Conservation (phyloP, 2,113 vertebrate species). For the Alligator mississippiensis region DNA sequence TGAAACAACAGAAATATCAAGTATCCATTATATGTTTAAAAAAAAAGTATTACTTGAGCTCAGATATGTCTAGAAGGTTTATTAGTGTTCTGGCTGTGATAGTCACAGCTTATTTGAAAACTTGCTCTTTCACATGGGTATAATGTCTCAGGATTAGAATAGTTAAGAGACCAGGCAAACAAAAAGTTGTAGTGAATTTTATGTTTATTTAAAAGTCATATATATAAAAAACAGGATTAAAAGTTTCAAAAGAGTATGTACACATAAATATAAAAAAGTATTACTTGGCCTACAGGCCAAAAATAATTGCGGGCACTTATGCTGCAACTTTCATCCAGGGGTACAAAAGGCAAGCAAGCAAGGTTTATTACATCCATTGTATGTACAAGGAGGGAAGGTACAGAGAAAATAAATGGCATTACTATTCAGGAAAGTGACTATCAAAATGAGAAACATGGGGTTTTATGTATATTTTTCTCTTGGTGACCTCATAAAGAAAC, state of each 20-base stretch:
- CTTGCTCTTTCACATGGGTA: no score
- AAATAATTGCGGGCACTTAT: neutral
- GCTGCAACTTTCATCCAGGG: neutral
- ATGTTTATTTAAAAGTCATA: neutral
- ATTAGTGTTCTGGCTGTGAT: no score
- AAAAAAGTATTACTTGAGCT: no score
- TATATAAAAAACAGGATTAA: neutral
- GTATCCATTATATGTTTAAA: no score
- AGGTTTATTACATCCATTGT: neutral
- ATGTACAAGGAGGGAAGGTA: constrained; percentile 7
- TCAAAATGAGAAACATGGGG: neutral
- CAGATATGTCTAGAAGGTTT: no score
- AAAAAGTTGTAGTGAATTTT: neutral
- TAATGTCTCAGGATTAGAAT: no score
- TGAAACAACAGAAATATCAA: no score
- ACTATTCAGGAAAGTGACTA: neutral
- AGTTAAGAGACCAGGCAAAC: neutral
- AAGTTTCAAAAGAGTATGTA: neutral
- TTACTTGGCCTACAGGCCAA: neutral
- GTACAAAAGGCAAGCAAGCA: neutral
- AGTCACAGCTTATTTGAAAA: no score
- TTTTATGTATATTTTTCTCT: neutral
- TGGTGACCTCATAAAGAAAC: neutral
- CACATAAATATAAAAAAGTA: neutral
- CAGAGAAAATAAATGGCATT: neutral